A percentile compares a stretch with the other conserved stretches of the same genome.
phyloP scores from a whole-genome alignment of 2,797 vertebrate genomes.

The Falco columbarius region DNA sequence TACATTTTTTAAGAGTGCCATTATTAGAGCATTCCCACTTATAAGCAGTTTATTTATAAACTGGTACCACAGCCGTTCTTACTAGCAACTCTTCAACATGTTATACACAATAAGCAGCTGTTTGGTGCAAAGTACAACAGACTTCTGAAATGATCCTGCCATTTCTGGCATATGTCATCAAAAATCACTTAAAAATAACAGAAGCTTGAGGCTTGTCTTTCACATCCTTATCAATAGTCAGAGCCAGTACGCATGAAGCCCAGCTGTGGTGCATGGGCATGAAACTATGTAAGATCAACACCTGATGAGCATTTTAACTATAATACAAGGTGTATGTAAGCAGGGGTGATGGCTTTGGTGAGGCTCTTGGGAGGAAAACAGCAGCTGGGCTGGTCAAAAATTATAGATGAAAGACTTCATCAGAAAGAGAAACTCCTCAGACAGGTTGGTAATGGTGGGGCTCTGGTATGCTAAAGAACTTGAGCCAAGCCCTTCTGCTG shows the following conservation, averaged over 20 bases:
- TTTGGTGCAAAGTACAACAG: background rate
- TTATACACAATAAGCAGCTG: background rate
- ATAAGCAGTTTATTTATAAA: background rate
- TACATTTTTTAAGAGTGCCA: background rate
- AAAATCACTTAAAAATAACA: background rate
- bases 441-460: background rate
- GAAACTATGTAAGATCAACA: background rate
- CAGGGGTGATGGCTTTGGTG: rapidly evolving
- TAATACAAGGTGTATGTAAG: background rate
- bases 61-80: background rate
- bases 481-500: background rate
- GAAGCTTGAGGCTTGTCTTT: background rate
- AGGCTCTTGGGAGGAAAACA: rapidly evolving
- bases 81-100: rapidly evolving
- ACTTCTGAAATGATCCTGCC: background rate
- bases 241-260: background rate
- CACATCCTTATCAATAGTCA: background rate
- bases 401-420: background rate
- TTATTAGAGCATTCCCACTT: background rate
- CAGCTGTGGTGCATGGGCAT: background rate
- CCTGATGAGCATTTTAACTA: background rate
- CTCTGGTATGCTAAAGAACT: background rate
- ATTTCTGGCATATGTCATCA: background rate
- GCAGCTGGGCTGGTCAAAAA: background rate
- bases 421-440: background rate